Evolutionary conservation across 2,113 vertebrate genomes (phyloP).

Genomic region (Nerophis ophidion): DNA sequence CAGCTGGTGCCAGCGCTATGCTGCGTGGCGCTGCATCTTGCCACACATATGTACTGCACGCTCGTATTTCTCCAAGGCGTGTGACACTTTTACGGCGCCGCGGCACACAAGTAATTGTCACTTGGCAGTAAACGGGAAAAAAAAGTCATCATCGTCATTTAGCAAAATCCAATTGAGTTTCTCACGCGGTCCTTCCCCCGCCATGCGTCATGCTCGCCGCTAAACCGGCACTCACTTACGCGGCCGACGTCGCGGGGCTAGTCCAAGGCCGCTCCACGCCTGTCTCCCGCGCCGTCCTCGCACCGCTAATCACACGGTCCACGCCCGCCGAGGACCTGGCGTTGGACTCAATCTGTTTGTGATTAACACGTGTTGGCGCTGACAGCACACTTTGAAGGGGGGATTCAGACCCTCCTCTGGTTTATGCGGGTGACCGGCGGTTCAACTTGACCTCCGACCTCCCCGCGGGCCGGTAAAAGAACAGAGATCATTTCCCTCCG

Average conservation of each 20-base stretch:
- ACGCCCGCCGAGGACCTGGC: too few relatives aligned
- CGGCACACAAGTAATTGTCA: neutral
- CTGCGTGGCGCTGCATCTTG: too few relatives aligned
- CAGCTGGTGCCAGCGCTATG: too few relatives aligned
- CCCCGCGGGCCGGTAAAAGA: slow-evolving; percentile 8
- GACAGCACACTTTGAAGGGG: slow-evolving; percentile 38
- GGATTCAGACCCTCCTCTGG: neutral
- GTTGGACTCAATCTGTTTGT: slow-evolving; percentile 53
- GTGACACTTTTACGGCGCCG: neutral
- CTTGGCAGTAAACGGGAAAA: slow-evolving; percentile 4
- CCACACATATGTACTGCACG: neutral
- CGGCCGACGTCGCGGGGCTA: slow-evolving; percentile 2
- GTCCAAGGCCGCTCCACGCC: slow-evolving; percentile 22
- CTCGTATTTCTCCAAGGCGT: neutral
- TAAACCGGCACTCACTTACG: slow-evolving; percentile 4
- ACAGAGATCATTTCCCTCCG: slow-evolving; percentile 21
- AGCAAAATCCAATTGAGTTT: slow-evolving; percentile 29
- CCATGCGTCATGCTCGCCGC: slow-evolving; percentile 12
- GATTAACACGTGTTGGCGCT: slow-evolving; percentile 57
- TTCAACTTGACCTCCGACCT: slow-evolving; percentile 43
- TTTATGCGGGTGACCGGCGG: slow-evolving; percentile 13
- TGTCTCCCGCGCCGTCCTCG: slow-evolving; percentile 14
- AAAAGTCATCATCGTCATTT: slow-evolving; percentile 13
- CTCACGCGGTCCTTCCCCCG: slow-evolving; percentile 7
- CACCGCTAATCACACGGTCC: slow-evolving; percentile 18